These are phyloP conservation scores for Bicyclus anynana DNA, from an alignment of 1,140 invertebrate genomes.

Conservation along the genomic window DNA sequence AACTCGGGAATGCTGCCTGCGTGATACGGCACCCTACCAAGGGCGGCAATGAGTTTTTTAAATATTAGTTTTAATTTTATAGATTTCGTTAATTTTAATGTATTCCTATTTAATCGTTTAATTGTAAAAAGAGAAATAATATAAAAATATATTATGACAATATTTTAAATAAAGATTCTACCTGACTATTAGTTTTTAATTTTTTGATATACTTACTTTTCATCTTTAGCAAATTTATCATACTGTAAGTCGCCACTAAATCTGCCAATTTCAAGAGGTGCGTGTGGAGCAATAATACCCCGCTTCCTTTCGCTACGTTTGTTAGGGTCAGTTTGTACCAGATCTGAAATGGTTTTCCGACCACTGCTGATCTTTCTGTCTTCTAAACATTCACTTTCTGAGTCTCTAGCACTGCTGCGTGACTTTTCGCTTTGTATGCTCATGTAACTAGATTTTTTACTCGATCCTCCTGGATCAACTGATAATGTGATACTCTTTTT, in stretches of 20 bases:
- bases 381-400: conserved; percentile 37
- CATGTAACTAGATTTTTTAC: conserved; percentile 57
- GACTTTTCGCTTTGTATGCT: conserved; percentile 56
- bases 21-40: no score
- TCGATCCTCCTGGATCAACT: conserved; percentile 36
- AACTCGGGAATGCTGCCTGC: no score
- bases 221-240: conserved; percentile 67
- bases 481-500: conserved; percentile 39
- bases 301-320: conserved; percentile 44
- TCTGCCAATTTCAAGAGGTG: conserved; percentile 39
- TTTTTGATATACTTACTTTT: conserved; percentile 41
- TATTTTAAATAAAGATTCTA: no score
- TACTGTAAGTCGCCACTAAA: conserved; percentile 54
- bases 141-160: no score
- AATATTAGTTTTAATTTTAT: no score
- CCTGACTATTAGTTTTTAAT: no score
- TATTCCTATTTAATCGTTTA: no score
- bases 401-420: conserved; percentile 36
- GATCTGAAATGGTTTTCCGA: conserved; percentile 53
- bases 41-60: no score
- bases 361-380: conserved; percentile 52
- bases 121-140: no score
- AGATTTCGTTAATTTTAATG: no score
- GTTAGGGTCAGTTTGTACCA: conserved; percentile 46
- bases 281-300: conserved; percentile 57